Base-by-base conservation (phyloP, 2,797 vertebrate genomes). In the Acrossocheilus wenchowensis region DNA sequence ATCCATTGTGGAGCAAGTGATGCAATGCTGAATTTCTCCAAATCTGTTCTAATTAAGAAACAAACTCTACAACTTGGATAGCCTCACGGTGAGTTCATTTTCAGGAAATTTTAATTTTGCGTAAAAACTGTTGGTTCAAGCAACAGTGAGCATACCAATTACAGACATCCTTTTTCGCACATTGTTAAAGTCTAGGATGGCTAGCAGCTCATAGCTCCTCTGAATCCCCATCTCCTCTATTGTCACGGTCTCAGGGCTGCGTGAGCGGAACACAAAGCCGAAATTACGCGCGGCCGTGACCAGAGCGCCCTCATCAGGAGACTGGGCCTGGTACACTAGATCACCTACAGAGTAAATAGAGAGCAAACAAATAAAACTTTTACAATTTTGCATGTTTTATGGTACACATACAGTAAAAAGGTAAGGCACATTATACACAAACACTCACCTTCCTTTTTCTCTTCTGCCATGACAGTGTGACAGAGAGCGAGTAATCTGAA, bases 161-260 rank as follows among this genome's bases (percentile, higher is more conserved):
- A 99, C 97, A 5, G 98, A 99, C 98, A 99, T 99, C 92, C 98
- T 95, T 90, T 99, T 99, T 92, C 97, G 97, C 81, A 97, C 95
- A 0, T 97, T 98, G 95, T 95, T 97, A 92, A 99, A 99, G 90
- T 99, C 98, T 91, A 99, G 94, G 90, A 99, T 97, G 86, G 96
- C 95, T 83, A 98, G 93, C 21, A 99, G 95, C 62, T 97, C 90
- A 19, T 98, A 99, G 90, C 93, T 93, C 89, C 92, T 93, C 39
- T 93, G 94, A 72, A 94, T 78, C 30, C 97, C 98, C 97, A 98
- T 97, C 92, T 99, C 97, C 45, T 98, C 91, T 0, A 98, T 91
- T 0, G 95, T 96, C 87, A 99, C 96, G 15, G 96, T 97, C 92
- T 98, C 97, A 0, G 97, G 96, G 0, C 96, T 98, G 0, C 97